Evolutionary conservation across 2,888 invertebrate species (phyloP), one percentile per base, ranked within the genome.

Genomic region (Cynaeus angustus): DNA sequence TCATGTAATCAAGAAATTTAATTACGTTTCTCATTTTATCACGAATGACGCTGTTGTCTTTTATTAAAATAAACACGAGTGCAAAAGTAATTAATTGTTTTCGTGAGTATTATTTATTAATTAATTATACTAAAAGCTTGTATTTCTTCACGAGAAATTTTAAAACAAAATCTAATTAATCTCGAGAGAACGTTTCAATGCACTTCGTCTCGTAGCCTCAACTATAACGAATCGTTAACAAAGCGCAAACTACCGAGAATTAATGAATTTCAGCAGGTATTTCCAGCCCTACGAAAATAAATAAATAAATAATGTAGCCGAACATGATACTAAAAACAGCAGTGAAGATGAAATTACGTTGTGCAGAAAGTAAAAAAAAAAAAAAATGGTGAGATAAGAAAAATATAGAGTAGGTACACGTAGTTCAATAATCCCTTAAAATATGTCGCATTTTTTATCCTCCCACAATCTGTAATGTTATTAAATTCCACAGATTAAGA

Each of bases 71-170:
- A 45, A 59, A 59, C 59, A 46, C 46, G 7, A 41, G 59, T 53
- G 53, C 12, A 33, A 30, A 50, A 62, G 48, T 62, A 50, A 62
- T 62, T 62, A 62, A 62, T 62, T 62, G 50, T 62, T 62, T 46
- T 21, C 50, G 50, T 33, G 14, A 48, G 62, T 62, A 50, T 33
- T 62, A 50, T 50, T 62, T 62, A 41, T 62, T 43, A 50, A 38
- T 61, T 61, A 61, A 61, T 62, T 62, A 62, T 26, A 46, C 46
- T 46, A 46, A 59, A 46, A 59, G 30, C 59, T 56, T n/a, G 59
- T n/a, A 26, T 58, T 59, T 59, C 30, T 46, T 45, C 46, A 33
- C 53, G 28, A n/a, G n/a, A 5, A 59, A 41, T 58, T 58, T 43
- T 43, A 41, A 58, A 58, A 58, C 41, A 37, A 21, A 41, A 41